phyloP scores from a whole-genome alignment of 2,113 vertebrate species.

The Oncorhynchus kisutch region DNA sequence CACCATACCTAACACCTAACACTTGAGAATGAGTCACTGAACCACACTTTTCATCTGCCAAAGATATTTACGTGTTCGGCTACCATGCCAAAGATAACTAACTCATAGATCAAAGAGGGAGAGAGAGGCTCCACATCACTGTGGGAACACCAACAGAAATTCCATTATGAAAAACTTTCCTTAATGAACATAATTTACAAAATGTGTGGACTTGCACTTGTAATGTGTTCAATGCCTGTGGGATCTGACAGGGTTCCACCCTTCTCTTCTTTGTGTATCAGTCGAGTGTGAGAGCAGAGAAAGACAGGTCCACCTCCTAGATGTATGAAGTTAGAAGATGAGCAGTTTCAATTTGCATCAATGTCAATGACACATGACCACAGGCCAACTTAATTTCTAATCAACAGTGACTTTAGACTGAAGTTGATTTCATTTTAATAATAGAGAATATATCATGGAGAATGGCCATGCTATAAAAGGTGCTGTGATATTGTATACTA shows the following conservation, averaged over 20 bases:
- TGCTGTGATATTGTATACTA: not conserved
- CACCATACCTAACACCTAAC: constrained; percentile 50
- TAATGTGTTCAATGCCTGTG: not conserved
- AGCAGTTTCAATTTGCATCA: not conserved
- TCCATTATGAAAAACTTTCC: constrained; percentile 3
- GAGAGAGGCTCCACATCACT: constrained; percentile 22
- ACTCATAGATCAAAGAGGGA: constrained; percentile 35
- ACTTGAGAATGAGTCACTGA: constrained; percentile 55
- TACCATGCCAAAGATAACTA: constrained; percentile 45
- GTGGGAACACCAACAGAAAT: constrained; percentile 25
- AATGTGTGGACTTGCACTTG: constrained; percentile 7
- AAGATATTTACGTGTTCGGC: constrained; percentile 47
- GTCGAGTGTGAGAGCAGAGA: not conserved
- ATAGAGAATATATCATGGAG: not conserved
- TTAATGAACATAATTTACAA: constrained; percentile 23
- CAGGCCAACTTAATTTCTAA: too few relatives aligned
- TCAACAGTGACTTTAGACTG: too few relatives aligned
- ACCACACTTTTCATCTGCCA: constrained; percentile 40
- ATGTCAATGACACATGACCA: not conserved
- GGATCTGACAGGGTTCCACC: constrained; percentile 9
- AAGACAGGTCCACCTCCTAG: not conserved
- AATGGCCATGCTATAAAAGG: not conserved
- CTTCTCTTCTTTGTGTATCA: constrained; percentile 3
- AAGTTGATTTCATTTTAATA: not conserved
- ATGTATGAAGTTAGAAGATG: not conserved